Conservation (phyloP, 2,113 vertebrate species). For the Glaucomys volans region DNA sequence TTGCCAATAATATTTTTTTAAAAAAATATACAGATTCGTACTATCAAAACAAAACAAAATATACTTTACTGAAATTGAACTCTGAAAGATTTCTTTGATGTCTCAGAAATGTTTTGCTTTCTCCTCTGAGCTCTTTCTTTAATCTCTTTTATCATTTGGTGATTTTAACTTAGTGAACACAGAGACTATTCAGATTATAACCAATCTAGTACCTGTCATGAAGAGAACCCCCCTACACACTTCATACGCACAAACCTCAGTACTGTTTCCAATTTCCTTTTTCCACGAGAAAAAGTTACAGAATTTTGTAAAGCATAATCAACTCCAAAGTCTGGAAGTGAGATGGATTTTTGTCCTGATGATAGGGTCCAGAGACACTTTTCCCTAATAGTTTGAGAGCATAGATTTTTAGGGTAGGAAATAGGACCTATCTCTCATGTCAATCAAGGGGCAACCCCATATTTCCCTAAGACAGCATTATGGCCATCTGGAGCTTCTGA, state of each 20-base stretch:
- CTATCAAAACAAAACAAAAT: not conserved
- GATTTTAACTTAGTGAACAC: slow-evolving; percentile 28
- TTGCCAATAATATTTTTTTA: not conserved
- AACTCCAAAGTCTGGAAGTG: not conserved
- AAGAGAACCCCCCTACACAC: not conserved
- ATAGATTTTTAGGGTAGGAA: not conserved
- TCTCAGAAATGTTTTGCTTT: slow-evolving; percentile 1
- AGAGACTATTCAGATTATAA: not conserved
- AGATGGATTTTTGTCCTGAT: not conserved
- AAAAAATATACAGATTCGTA: not conserved
- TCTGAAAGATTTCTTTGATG: not conserved
- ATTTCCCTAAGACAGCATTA: not conserved
- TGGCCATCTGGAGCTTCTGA: not conserved
- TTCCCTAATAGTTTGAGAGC: not conserved
- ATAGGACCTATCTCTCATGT: not conserved
- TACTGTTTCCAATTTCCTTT: not conserved
- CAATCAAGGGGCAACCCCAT: not conserved
- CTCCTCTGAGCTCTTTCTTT: not conserved
- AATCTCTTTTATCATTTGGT: not conserved
- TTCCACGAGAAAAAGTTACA: not conserved
- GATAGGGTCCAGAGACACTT: not conserved
- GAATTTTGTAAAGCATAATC: not conserved
- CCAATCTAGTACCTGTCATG: not conserved
- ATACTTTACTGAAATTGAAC: not conserved
- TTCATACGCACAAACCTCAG: fast-evolving